These are phyloP conservation scores for Nothoprocta perdicaria DNA, from an alignment of 2,113 vertebrate genomes.

Conservation along the genomic window DNA sequence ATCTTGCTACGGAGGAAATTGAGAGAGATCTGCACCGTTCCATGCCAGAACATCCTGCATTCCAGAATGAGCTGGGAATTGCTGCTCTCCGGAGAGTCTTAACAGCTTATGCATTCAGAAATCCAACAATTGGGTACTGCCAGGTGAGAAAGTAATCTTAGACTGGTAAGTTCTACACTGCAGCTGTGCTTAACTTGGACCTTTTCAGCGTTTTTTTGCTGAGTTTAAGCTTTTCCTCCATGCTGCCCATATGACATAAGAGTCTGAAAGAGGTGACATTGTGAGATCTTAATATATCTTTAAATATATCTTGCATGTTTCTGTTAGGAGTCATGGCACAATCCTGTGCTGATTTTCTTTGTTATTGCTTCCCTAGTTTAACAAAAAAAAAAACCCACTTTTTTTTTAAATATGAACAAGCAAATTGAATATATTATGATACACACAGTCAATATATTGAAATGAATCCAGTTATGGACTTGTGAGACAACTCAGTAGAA, in stretches of 20 bases:
- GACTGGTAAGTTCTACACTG: not conserved
- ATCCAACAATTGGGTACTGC: slow-evolving; percentile 96
- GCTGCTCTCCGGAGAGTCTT: slow-evolving; percentile 94
- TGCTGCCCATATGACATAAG: not conserved
- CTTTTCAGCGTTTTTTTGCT: not conserved
- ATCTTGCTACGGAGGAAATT: slow-evolving; percentile 94
- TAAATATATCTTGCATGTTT: not conserved
- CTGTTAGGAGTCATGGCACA: not conserved
- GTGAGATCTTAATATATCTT: not conserved
- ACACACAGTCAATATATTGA: not conserved
- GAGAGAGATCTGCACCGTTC: slow-evolving; percentile 97
- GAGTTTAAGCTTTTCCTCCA: not conserved
- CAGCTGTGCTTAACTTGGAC: not conserved
- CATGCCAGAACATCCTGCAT: slow-evolving; percentile 96
- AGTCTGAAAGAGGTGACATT: not conserved
- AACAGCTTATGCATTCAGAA: slow-evolving; percentile 95
- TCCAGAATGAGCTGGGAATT: slow-evolving; percentile 95
- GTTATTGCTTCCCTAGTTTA: not conserved
- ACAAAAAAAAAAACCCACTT: not conserved
- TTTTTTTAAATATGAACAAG: not conserved
- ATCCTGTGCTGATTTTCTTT: not conserved
- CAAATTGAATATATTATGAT: not conserved
- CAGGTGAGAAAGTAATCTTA: slow-evolving; percentile 81
- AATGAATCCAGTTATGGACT: not conserved
- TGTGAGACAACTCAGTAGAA: not conserved